These are phyloP conservation scores for Euborellia annulipes DNA, from an alignment of 1,140 invertebrate species.

Conservation along the genomic window DNA sequence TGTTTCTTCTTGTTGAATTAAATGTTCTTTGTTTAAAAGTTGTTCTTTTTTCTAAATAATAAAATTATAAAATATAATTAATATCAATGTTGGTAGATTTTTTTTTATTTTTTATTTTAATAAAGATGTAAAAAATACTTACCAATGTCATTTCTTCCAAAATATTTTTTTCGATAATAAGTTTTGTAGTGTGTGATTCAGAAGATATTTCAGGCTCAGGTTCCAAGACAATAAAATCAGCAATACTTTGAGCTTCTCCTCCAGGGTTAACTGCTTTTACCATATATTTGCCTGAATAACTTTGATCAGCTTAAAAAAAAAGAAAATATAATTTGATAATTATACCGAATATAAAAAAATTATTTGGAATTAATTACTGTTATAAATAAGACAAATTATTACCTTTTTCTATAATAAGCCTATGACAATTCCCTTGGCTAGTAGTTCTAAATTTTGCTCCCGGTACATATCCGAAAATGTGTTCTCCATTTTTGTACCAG, in stretches of 20 bases:
- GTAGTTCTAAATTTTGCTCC: conserved; percentile 32
- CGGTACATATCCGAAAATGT: conserved; percentile 29
- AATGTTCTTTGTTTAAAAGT: no score
- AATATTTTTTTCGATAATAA: conserved; percentile 9
- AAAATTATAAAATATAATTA: no score
- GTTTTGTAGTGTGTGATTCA: background rate
- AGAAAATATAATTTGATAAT: background rate
- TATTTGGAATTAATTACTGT: background rate
- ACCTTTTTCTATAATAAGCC: conserved; percentile 54
- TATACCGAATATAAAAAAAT: background rate
- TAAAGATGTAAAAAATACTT: conserved; percentile 13
- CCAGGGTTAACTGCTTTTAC: conserved; percentile 52
- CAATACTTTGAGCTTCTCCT: conserved; percentile 59
- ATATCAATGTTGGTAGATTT: no score
- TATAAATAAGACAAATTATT: conserved; percentile 6
- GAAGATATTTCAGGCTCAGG: conserved; percentile 37
- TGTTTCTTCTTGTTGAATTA: no score
- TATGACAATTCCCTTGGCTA: conserved; percentile 46
- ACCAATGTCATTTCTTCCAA: conserved; percentile 15
- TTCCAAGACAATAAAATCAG: conserved; percentile 57
- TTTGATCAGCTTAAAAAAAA: conserved; percentile 31
- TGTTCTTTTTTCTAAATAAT: no score
- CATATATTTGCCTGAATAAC: conserved; percentile 54
- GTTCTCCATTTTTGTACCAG: conserved; percentile 57
- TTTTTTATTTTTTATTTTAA: no score